phyloP scores from a whole-genome alignment of 2,888 invertebrate genomes.

The Campaea margaritaria region DNA sequence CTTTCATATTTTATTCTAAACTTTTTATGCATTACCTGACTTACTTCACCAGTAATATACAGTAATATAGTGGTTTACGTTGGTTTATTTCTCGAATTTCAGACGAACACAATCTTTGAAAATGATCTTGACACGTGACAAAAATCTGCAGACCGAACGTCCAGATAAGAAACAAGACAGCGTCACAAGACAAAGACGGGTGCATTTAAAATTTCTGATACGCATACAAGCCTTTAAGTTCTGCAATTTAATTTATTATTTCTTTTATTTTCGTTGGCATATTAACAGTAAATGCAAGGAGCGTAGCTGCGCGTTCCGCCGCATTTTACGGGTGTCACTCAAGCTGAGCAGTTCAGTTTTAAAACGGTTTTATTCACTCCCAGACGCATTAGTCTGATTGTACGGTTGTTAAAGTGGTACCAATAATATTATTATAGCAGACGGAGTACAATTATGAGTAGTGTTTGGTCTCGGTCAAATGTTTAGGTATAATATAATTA shows the following conservation, averaged over 20 bases:
- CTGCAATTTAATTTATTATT: slow-evolving; percentile 10
- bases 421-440: slow-evolving; percentile 20
- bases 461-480: too few species aligned
- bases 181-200: background rate
- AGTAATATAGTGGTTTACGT: too few species aligned
- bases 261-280: slow-evolving; percentile 25
- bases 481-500: too few species aligned
- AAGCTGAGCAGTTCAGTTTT: slow-evolving; percentile 14
- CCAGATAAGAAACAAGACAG: background rate
- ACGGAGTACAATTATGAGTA: background rate
- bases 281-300: slow-evolving; percentile 34
- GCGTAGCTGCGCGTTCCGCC: slow-evolving; percentile 37
- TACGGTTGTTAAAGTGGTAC: slow-evolving; percentile 22
- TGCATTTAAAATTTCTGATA: background rate
- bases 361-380: slow-evolving; percentile 39
- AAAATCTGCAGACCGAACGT: background rate
- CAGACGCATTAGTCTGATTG: slow-evolving; percentile 45
- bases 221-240: background rate
- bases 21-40: too few species aligned
- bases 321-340: slow-evolving; percentile 56
- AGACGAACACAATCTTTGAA: too few species aligned
- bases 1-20: too few species aligned
- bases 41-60: too few species aligned
- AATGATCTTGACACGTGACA: too few species aligned
- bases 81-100: too few species aligned